Percentiles rank a stretch among this genome's conserved stretches.
Evolutionary conservation across 2,113 vertebrate genomes (phyloP).

Genomic region (Dromiciops gliroides): DNA sequence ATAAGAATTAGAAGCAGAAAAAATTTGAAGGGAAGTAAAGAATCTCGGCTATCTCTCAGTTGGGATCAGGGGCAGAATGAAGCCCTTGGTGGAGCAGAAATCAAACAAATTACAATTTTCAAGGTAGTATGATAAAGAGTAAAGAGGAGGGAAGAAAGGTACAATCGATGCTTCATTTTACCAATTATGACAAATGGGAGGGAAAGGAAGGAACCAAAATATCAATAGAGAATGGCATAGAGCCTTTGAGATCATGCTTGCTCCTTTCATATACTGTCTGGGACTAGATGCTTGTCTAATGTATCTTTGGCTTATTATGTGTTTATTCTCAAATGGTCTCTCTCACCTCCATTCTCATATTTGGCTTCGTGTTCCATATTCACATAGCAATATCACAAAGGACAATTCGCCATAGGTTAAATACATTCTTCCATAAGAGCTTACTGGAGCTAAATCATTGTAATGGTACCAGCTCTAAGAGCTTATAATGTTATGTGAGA

Average conservation of each 20-base stretch:
- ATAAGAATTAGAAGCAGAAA: background rate
- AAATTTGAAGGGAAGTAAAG: background rate
- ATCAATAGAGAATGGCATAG: background rate
- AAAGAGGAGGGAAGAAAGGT: background rate
- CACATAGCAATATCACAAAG: conserved; percentile 54
- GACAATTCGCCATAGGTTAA: conserved; percentile 54
- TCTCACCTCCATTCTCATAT: background rate
- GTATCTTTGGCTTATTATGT: background rate
- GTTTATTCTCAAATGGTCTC: background rate
- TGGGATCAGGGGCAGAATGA: background rate
- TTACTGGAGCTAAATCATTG: conserved; percentile 59
- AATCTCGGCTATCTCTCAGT: background rate
- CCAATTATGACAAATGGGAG: background rate
- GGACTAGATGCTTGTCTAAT: background rate
- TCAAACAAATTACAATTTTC: background rate
- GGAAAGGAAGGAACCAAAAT: background rate
- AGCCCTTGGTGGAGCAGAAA: background rate
- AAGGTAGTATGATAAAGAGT: background rate
- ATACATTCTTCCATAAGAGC: conserved; percentile 65
- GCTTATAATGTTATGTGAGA: conserved; percentile 56
- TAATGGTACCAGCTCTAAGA: conserved; percentile 49
- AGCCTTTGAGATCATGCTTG: background rate
- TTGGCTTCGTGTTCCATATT: conserved; percentile 43
- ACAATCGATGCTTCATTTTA: background rate
- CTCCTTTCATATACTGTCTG: background rate